A percentile compares a stretch with the other conserved stretches of the same genome.
Conservation (phyloP, 2,888 invertebrate species). For the Elegia similella region DNA sequence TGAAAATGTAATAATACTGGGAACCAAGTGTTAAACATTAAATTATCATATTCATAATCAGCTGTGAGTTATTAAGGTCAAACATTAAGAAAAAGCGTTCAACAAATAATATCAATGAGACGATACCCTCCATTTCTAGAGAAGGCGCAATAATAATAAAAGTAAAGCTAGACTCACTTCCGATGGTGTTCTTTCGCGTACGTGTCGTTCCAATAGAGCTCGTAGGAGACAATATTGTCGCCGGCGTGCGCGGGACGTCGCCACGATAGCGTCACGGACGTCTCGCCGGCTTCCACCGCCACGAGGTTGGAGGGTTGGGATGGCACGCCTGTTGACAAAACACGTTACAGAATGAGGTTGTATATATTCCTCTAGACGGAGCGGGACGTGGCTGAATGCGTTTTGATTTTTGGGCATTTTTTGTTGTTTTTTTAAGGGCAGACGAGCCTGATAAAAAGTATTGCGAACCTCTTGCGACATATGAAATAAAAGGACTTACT, state of each 20-base stretch:
- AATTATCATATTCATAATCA: too few species aligned
- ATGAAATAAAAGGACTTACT: too few species aligned
- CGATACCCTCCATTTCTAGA: background rate
- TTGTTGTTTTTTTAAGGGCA: too few species aligned
- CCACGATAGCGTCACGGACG: constrained; percentile 95
- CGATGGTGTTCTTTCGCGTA: constrained; percentile 94
- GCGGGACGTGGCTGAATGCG: background rate
- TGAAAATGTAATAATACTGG: too few species aligned
- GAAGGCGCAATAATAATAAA: background rate
- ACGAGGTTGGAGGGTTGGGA: constrained; percentile 96
- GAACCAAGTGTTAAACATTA: too few species aligned
- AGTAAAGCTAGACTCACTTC: constrained; percentile 75
- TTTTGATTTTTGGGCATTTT: too few species aligned
- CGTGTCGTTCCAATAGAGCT: constrained; percentile 98
- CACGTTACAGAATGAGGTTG: background rate
- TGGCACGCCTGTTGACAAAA: constrained; percentile 88
- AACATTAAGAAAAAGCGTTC: background rate
- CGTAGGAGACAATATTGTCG: constrained; percentile 96
- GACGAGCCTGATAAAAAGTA: too few species aligned
- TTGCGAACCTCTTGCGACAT: too few species aligned
- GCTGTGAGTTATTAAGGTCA: background rate
- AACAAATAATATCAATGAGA: background rate
- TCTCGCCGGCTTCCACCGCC: constrained; percentile 93
- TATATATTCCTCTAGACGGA: background rate
- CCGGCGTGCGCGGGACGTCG: constrained; percentile 94